Percentiles rank a stretch among this genome's conserved stretches.
Evolutionary conservation across 1,140 invertebrate species (phyloP).

Genomic region (Zaprionus tsacasi): DNA sequence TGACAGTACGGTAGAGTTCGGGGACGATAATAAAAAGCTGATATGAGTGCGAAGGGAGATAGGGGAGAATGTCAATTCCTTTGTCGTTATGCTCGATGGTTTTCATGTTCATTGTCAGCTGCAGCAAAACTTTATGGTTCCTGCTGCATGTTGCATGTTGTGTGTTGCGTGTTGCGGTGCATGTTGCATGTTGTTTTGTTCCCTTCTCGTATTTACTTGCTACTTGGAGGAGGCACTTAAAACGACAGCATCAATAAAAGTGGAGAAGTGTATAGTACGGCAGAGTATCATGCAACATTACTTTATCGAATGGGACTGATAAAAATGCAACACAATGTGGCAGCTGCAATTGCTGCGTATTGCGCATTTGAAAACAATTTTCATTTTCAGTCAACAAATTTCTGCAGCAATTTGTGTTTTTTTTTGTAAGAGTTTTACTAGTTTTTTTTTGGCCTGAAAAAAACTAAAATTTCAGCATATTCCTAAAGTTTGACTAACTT

Average conservation of each 20-base stretch:
- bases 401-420: background rate
- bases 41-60: constrained; percentile 32
- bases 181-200: background rate
- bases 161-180: constrained; percentile 16
- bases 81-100: constrained; percentile 36
- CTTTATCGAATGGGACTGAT: constrained; percentile 30
- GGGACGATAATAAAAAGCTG: constrained; percentile 66
- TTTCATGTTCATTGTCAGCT: constrained; percentile 59
- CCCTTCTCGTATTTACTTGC: background rate
- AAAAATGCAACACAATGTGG: constrained; percentile 30
- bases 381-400: background rate
- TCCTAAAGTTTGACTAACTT: background rate
- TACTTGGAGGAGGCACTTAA: constrained; percentile 14
- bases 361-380: background rate
- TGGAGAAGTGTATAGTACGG: constrained; percentile 10
- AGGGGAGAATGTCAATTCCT: constrained; percentile 49
- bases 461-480: background rate
- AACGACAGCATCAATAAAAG: constrained; percentile 47
- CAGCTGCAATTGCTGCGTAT: background rate
- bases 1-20: constrained; percentile 53
- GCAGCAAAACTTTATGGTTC: constrained; percentile 26
- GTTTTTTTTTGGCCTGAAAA: background rate
- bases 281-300: constrained; percentile 38
- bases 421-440: background rate
- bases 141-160: constrained; percentile 35